Evolutionary conservation across 1,140 invertebrate genomes (phyloP).

Genomic region (Bombus consobrinus): DNA sequence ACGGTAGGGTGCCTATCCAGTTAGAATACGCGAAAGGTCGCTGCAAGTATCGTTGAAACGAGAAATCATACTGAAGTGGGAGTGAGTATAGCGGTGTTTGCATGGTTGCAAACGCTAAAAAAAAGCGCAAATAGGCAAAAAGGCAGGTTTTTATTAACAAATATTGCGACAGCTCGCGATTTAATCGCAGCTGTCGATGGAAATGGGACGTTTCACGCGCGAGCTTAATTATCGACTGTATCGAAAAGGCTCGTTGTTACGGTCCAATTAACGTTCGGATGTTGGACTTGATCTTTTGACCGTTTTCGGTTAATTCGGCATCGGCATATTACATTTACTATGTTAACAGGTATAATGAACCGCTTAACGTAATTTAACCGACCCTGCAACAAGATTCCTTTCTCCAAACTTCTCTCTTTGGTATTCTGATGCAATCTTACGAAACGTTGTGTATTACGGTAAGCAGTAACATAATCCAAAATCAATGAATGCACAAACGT

Average conservation of each 20-base stretch:
- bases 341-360: neutral
- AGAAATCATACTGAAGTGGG: neutral
- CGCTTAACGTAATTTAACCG: neutral
- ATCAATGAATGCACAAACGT: neutral
- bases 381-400: neutral
- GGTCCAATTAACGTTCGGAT: conserved; percentile 51
- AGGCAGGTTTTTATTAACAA: neutral
- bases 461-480: neutral
- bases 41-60: neutral
- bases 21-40: neutral
- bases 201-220: conserved; percentile 20
- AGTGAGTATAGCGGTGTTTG: neutral
- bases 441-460: neutral
- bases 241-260: conserved; percentile 45
- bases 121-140: neutral
- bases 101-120: neutral
- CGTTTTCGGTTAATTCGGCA: conserved; percentile 4
- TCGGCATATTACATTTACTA: neutral
- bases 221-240: conserved; percentile 22
- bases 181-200: conserved; percentile 1
- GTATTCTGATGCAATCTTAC: neutral
- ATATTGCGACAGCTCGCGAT: neutral
- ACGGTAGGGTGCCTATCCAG: neutral
- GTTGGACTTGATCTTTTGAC: neutral
- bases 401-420: neutral